Conservation (phyloP, 2,113 vertebrate species). For the Pseudolaguvia tuberculata region DNA sequence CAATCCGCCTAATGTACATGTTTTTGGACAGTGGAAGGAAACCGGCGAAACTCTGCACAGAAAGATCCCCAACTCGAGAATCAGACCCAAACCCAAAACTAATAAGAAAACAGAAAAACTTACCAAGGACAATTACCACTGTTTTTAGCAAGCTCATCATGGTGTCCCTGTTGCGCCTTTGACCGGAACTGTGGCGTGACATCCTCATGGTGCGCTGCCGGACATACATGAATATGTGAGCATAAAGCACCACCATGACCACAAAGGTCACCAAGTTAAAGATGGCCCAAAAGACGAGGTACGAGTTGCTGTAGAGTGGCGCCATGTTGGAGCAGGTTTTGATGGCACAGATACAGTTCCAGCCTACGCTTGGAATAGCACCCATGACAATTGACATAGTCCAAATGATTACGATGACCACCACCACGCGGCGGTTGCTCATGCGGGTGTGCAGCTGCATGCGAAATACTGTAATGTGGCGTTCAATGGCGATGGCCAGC, state of each 20-base stretch:
- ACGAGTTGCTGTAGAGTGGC: slow-evolving; percentile 96
- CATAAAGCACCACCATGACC: slow-evolving; percentile 97
- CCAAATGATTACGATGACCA: slow-evolving; percentile 98
- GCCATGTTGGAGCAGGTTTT: slow-evolving; percentile 94
- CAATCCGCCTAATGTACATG: no score
- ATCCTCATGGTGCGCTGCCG: slow-evolving; percentile 98
- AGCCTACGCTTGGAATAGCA: slow-evolving; percentile 93
- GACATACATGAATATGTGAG: slow-evolving; percentile 98
- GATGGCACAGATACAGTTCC: slow-evolving; percentile 96
- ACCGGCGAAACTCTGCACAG: no score
- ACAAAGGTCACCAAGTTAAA: slow-evolving; percentile 97
- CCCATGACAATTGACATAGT: slow-evolving; percentile 98
- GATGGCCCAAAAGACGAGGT: slow-evolving; percentile 96
- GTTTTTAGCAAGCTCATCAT: slow-evolving; percentile 99
- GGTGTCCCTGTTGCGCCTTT: slow-evolving; percentile 90
- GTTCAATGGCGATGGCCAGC: slow-evolving; percentile 93
- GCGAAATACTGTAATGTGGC: slow-evolving; percentile 96
- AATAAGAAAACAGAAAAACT: slow-evolving; percentile 55
- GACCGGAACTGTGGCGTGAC: slow-evolving; percentile 95
- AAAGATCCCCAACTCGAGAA: no score
- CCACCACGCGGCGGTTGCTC: slow-evolving; percentile 94
- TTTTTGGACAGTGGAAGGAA: no score
- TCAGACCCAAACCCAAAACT: no score
- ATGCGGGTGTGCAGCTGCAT: slow-evolving; percentile 99
- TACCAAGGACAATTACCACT: slow-evolving; percentile 94